phyloP scores from a whole-genome alignment of 30 jellyfish, hydroid and myxozoan species.

The Mastigias papua region DNA sequence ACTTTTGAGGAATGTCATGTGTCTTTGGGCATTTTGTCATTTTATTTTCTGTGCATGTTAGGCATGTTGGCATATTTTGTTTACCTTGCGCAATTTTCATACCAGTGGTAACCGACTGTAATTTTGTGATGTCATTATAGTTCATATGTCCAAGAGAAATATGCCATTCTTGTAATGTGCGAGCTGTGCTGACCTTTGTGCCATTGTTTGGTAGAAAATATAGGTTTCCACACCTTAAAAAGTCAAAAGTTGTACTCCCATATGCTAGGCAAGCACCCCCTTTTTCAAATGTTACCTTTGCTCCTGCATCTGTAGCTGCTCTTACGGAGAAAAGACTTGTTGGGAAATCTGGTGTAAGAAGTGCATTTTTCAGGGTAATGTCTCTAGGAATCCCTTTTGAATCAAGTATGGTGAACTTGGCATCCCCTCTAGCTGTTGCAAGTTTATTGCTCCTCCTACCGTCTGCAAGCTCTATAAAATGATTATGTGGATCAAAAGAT shows the following conservation, averaged over 20 bases:
- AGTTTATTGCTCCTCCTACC: slow-evolving; percentile 61
- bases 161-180: slow-evolving; percentile 64
- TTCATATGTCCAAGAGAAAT: slow-evolving; percentile 52
- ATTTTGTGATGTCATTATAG: slow-evolving; percentile 35
- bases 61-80: slow-evolving; percentile 22
- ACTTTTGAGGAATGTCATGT: slow-evolving; percentile 6
- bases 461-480: slow-evolving; percentile 45
- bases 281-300: slow-evolving; percentile 19
- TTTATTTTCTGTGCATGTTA: slow-evolving; percentile 58
- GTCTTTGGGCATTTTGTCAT: slow-evolving; percentile 51
- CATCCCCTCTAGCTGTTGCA: slow-evolving; percentile 68
- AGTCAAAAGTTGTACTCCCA: slow-evolving; percentile 20
- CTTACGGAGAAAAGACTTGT: slow-evolving; percentile 56
- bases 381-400: slow-evolving; percentile 22
- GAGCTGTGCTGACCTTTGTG: slow-evolving; percentile 32
- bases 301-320: slow-evolving; percentile 68
- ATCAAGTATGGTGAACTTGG: slow-evolving; percentile 41
- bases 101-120: slow-evolving; percentile 50
- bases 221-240: slow-evolving; percentile 28
- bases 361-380: slow-evolving; percentile 58
- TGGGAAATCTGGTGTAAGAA: slow-evolving; percentile 56
- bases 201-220: slow-evolving; percentile 44
- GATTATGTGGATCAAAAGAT: slow-evolving; percentile 13
- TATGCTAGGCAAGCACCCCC: slow-evolving; percentile 15
- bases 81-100: slow-evolving; percentile 43